Conservation (phyloP, 2,797 vertebrate species). For the Phyllotis vaccarum region DNA sequence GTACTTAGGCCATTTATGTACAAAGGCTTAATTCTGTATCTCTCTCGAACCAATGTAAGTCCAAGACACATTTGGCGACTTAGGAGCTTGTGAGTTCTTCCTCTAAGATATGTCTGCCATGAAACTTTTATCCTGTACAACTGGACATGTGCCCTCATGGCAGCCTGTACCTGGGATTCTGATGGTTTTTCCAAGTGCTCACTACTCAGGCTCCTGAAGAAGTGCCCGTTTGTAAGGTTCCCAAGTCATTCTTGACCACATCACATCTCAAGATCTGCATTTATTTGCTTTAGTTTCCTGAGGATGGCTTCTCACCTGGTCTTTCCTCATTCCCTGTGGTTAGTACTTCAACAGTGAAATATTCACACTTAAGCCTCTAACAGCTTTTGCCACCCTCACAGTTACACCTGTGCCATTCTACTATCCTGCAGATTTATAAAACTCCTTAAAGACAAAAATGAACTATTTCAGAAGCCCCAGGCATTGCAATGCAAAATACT, state of each 20-base stretch:
- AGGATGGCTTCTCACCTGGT: neutral
- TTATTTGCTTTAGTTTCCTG: neutral
- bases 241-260: neutral
- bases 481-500: neutral
- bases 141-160: neutral
- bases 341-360: neutral
- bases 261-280: neutral
- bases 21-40: neutral
- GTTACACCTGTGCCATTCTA: neutral
- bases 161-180: accelerated
- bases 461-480: neutral
- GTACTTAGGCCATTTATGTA: neutral
- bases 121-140: neutral
- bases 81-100: neutral
- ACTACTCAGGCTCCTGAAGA: neutral
- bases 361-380: no score
- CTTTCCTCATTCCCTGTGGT: neutral
- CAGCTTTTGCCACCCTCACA: neutral
- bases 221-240: neutral
- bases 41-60: neutral
- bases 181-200: neutral
- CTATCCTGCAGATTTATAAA: neutral
- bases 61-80: neutral
- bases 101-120: neutral
- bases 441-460: neutral